These are phyloP conservation scores for Phalacrocorax aristotelis DNA, from an alignment of 2,113 vertebrate species.

Conservation along the genomic window DNA sequence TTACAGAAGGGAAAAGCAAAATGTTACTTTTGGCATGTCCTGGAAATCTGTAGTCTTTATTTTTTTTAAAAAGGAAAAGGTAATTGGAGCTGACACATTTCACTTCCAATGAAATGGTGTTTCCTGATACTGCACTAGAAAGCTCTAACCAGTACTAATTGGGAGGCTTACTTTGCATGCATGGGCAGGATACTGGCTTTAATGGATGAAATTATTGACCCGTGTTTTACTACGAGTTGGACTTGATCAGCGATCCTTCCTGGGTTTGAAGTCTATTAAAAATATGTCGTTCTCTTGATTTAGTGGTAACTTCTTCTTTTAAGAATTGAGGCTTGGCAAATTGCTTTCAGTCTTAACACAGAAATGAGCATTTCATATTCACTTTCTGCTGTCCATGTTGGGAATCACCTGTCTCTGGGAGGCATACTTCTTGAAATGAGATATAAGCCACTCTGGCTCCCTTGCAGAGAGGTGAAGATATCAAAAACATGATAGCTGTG, in stretches of 20 bases:
- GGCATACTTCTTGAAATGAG: neutral
- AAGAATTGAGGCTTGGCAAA: neutral
- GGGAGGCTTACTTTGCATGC: neutral
- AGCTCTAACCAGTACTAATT: conserved; percentile 1
- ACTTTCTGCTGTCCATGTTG: neutral
- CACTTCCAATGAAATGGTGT: conserved; percentile 38
- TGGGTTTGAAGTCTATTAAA: neutral
- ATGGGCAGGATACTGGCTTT: neutral
- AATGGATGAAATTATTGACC: neutral
- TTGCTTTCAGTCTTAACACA: neutral
- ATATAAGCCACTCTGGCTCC: neutral
- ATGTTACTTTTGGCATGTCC: neutral
- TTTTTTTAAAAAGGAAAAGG: neutral
- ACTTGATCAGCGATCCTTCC: neutral
- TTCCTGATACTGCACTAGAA: conserved; percentile 19
- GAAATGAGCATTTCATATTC: neutral
- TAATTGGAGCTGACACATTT: conserved; percentile 49
- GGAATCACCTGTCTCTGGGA: neutral
- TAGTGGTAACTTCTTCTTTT: neutral
- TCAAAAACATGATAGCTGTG: neutral
- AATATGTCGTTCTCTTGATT: neutral
- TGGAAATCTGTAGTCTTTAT: neutral
- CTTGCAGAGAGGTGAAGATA: neutral
- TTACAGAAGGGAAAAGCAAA: neutral
- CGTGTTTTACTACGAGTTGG: neutral